Evolutionary conservation across 2,113 vertebrate species (phyloP).

Genomic region (Engystomops pustulosus): DNA sequence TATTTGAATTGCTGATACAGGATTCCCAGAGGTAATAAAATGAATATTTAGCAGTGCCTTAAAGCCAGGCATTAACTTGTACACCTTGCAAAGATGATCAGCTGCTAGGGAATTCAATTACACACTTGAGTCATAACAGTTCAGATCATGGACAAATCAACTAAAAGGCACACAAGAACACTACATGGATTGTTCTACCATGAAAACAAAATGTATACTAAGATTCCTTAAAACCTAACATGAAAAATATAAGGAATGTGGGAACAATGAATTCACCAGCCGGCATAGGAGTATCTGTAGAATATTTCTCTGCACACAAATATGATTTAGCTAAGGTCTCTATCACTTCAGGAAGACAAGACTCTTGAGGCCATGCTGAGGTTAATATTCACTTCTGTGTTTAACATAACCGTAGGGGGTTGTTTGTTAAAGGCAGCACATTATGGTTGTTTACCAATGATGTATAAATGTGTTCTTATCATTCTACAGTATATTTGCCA

Average conservation of each 20-base stretch:
- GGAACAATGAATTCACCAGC: not conserved
- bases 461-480: not conserved
- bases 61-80: conserved; percentile 57
- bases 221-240: not conserved
- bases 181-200: not conserved
- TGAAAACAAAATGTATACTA: not conserved
- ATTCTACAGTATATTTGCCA: conserved; percentile 1
- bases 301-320: not conserved
- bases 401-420: conserved; percentile 58
- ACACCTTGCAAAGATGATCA: conserved; percentile 57
- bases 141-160: conserved; percentile 44
- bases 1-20: conserved; percentile 55
- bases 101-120: conserved; percentile 54
- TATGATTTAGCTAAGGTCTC: not conserved
- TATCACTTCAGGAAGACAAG: not conserved
- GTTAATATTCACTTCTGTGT: conserved; percentile 57
- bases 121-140: conserved; percentile 50
- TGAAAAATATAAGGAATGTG: not conserved
- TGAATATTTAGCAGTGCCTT: conserved; percentile 57
- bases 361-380: not conserved
- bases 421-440: conserved; percentile 63
- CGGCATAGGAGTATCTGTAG: not conserved
- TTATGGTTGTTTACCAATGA: not conserved
- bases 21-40: conserved; percentile 46
- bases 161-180: conserved; percentile 23